A percentile compares a stretch with the other conserved stretches of the same genome.
Evolutionary conservation across 2,888 invertebrate species (phyloP).

Genomic region (Belgica antarctica): DNA sequence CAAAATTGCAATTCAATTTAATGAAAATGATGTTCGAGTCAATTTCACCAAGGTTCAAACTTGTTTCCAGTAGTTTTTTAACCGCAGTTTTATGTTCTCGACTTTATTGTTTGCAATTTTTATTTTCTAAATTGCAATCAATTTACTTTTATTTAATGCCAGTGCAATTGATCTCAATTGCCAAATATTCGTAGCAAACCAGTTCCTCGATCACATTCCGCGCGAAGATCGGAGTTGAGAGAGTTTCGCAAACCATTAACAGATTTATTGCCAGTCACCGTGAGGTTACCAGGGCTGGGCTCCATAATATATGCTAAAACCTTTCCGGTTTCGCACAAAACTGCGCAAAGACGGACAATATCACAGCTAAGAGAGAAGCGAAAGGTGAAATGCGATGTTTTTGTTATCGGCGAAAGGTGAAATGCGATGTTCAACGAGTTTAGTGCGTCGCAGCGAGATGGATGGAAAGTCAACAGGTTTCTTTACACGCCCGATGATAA

Average conservation of each 20-base stretch:
- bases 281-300: not conserved
- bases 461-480: slow-evolving; percentile 39
- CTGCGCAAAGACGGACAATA: not conserved
- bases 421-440: slow-evolving; percentile 29
- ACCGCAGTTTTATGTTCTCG: too few species aligned
- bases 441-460: slow-evolving; percentile 30
- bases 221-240: not conserved
- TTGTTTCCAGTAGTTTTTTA: too few species aligned
- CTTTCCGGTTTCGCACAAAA: slow-evolving; percentile 25
- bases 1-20: too few species aligned
- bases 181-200: not conserved
- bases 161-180: slow-evolving; percentile 4
- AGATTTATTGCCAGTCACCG: not conserved
- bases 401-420: slow-evolving; percentile 39
- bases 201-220: not conserved
- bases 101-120: too few species aligned
- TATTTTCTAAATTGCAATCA: too few species aligned
- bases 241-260: too few species aligned
- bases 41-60: too few species aligned
- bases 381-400: slow-evolving; percentile 29
- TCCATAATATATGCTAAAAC: slow-evolving; percentile 31
- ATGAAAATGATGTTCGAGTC: too few species aligned
- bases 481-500: not conserved
- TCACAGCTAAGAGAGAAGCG: slow-evolving; percentile 19
- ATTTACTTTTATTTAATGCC: too few species aligned